Evolutionary conservation across 2,113 vertebrate species (phyloP), one percentile per base, ranked within the genome.

Genomic region (Pitta sordida): DNA sequence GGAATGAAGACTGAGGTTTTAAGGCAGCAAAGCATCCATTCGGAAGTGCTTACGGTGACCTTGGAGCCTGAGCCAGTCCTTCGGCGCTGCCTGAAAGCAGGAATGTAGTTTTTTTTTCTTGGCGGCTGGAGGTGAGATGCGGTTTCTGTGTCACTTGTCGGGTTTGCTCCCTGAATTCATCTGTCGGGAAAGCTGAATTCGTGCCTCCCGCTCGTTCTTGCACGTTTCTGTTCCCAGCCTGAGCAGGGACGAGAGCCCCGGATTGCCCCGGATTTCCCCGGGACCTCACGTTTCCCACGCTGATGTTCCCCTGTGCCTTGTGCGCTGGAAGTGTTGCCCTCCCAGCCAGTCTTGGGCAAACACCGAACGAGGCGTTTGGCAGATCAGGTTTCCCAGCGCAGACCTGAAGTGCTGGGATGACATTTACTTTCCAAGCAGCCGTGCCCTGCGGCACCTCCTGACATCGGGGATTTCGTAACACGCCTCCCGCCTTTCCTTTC

Each of bases 21-120:
- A 27, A 79, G 62, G 87, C 93, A 87, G 77, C 14, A 23, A 34
- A 83, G 91, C 67, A 63, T 68, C 76, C 80, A 48, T 86, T 36
- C 78, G 73, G 93, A 84, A 32, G 60, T 1, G 41, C 83, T 81
- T 41, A 43, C 8, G 3, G 73, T 84, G 91, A 76, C 94, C 90
- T 82, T 95, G 91, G 78, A 81, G 74, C 65, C 84, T 22, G 83
- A 55, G 75, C 56, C 39, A 34, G 29, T 43, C 46, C 17, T 69
- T 23, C 46, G 56, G 69, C 30, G 3, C n/a, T 18, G 36, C 48
- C 30, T 46, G 68, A 16, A 63, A 84, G 60, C 60, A 60, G 65
- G 65, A 44, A 22, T 37, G 65, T 30, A n/a, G 11, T 9, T 73
- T 39, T 77, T 10, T 70, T 69, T 56, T 30, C 30, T 52, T 4